phyloP scores from a whole-genome alignment of 2,797 vertebrate species.

The Oophaga sylvatica region DNA sequence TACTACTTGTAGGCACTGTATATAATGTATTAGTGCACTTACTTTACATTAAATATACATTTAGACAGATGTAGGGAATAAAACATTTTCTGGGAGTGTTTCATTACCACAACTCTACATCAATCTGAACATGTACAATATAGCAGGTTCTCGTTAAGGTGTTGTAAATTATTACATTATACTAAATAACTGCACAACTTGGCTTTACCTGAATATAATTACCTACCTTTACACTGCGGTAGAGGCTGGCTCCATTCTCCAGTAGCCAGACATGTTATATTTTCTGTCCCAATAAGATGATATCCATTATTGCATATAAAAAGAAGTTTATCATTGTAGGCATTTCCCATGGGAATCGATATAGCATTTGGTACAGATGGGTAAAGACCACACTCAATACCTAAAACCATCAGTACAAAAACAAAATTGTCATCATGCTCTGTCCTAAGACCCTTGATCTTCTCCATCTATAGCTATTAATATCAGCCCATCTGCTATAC shows the following conservation, averaged over 20 bases:
- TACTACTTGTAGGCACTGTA: too few relatives aligned
- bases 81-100: too few relatives aligned
- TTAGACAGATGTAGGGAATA: too few relatives aligned
- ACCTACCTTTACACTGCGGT: conserved; percentile 78
- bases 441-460: too few relatives aligned
- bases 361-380: conserved; percentile 78
- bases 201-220: background rate
- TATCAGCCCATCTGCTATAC: too few relatives aligned
- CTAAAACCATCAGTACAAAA: conserved; percentile 63
- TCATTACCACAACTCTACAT: background rate
- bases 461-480: too few relatives aligned
- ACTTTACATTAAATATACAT: too few relatives aligned
- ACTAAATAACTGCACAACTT: background rate
- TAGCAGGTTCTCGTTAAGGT: background rate
- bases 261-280: conserved; percentile 78
- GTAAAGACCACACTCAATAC: conserved; percentile 76
- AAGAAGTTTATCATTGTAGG: conserved; percentile 75
- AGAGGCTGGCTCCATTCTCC: conserved; percentile 83
- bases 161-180: background rate
- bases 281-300: conserved; percentile 77
- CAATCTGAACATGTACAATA: background rate
- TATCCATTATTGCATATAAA: conserved; percentile 78
- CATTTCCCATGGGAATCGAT: conserved; percentile 69
- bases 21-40: too few relatives aligned
- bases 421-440: background rate